Evolutionary conservation across 1,140 invertebrate genomes (phyloP), one percentile per base, ranked within the genome.

Genomic region (Cylas formicarius): DNA sequence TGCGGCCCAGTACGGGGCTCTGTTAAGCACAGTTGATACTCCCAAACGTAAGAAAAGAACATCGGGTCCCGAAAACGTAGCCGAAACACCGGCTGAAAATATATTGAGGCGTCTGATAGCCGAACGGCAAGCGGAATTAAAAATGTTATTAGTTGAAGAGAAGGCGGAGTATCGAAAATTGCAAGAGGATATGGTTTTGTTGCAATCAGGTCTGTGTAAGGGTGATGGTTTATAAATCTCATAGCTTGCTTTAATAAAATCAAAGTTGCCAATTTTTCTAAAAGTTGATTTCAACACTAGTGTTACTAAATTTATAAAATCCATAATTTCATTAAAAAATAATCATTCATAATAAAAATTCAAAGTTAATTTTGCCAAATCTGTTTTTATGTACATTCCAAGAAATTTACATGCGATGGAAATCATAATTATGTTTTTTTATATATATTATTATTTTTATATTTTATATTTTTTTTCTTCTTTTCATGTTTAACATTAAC

Each of bases 21-120:
- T 96, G 2, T 65, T 94, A 9, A 89, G 91, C 57, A 81, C 84
- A 59, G 78, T 86, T 10, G 89, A 91, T 57, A 84, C 82, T 13
- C 86, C 88, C 3, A 91, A 91, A 65, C 77, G 89, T 2, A 93
- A 92, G 59, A 86, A 90, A 52, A 72, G 84, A 3, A 77, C 74
- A 38, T 74, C 75, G 3, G 80, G 81, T 36, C 73, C 70, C 6
- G 72, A 44, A 24, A 55, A 66, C 8, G 62, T 61, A 27, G 50
- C 70, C 11, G 85, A 89, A 61, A 87, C 86, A 0, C 81, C 86
- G 0, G 78, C 80, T n/a, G 83, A 91, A 62, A 76, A 77, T 26
- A 85, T 93, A 51, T 74, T 91, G 2, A 76, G 80, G 39, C 78
- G 78, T 32, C 67, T 93, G n/a, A 85, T 78, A 0, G 72, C 81